Evolutionary conservation across 2,888 invertebrate genomes (phyloP), one percentile per base, ranked within the genome.

Genomic region (Odontomyia ornata): DNA sequence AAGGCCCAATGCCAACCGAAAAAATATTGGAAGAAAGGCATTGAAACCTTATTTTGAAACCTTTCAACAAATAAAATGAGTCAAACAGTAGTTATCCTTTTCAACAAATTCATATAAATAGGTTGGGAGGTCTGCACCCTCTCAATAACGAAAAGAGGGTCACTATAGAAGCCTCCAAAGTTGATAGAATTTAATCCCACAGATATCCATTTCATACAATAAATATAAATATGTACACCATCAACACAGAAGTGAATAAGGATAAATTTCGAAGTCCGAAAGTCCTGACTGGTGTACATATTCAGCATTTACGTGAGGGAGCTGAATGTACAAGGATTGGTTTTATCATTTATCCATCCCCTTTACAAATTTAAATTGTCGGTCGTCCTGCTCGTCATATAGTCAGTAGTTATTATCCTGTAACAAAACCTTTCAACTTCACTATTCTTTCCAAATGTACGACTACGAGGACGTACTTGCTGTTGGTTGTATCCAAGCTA

Each of bases 121-220:
- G 18, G 52, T 4, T 52, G 15, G 13, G 15, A 52, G 15, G 15
- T 52, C 4, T 52, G 52, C 60, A 60, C 60, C 60, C 60, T 60
- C 11, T 11, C 25, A 21, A 52, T 9, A 52, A 18, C 9, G 65
- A 36, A 47, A n/a, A 23, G 46, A 69, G 36, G 2, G 73, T 18
- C n/a, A n/a, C n/a, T 3, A n/a, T 25, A 5, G 56, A 73, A 73
- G 43, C 73, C 73, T n/a, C 21, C 43, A 21, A 73, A 69, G 69
- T 73, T 36, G 43, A 73, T 73, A 73, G 60, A 73, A 73, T 71
- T 67, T 79, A 79, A 79, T 79, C 79, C 77, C 79, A 79, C 79
- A 78, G 77, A 79, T 79, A 79, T 79, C 78, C 76, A 75, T 79
- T 79, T 79, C 78, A 79, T 75, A 46, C 75, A 62, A 76, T 76